phyloP scores from a whole-genome alignment of 1,140 invertebrate genomes.

The Cyphomyrmex costatus region DNA sequence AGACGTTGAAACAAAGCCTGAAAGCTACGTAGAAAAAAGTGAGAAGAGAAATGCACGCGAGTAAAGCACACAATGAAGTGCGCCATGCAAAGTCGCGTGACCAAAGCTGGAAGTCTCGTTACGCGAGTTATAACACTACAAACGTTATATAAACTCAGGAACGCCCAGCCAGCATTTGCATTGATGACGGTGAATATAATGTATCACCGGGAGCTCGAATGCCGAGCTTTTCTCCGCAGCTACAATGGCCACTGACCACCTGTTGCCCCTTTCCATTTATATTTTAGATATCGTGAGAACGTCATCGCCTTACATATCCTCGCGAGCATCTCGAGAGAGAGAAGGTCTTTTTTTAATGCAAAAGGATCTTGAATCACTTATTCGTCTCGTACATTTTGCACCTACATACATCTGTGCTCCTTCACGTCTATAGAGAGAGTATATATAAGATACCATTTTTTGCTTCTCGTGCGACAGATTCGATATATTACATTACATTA shows the following conservation, averaged over 20 bases:
- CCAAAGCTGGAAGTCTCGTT: conserved; percentile 61
- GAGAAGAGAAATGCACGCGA: conserved; percentile 4
- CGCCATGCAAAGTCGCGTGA: conserved; percentile 74
- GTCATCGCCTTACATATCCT: conserved; percentile 78
- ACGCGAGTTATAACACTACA: conserved; percentile 77
- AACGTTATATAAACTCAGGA: conserved; percentile 83
- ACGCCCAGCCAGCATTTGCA: conserved; percentile 82
- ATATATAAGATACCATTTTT: conserved; percentile 8
- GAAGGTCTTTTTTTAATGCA: conserved; percentile 28
- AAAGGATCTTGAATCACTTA: conserved; percentile 30
- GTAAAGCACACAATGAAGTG: conserved; percentile 19
- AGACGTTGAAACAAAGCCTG: neutral
- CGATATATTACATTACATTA: neutral
- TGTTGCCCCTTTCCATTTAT: conserved; percentile 85
- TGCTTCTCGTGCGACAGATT: neutral
- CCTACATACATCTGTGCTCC: neutral
- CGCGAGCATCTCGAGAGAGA: conserved; percentile 66
- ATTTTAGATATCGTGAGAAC: conserved; percentile 82
- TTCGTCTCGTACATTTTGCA: neutral
- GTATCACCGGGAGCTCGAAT: conserved; percentile 81
- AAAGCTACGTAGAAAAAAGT: neutral
- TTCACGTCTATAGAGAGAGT: neutral
- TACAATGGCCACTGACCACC: conserved; percentile 85
- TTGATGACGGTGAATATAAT: conserved; percentile 85
- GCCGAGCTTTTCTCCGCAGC: conserved; percentile 81